phyloP scores from a whole-genome alignment of 1,140 invertebrate genomes.

The Nephila pilipes region DNA sequence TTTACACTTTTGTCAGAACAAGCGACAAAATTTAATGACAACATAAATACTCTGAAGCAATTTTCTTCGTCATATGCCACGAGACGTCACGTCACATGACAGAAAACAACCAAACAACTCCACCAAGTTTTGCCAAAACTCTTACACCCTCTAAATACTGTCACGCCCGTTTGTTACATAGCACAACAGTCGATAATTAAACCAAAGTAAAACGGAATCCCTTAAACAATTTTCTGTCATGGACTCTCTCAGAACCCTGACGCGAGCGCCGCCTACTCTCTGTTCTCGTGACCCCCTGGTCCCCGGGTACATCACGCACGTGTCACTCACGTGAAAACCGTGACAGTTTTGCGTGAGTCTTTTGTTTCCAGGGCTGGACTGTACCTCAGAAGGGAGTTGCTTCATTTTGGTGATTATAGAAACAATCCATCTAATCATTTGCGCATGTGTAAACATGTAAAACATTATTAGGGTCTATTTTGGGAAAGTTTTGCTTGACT shows the following conservation, averaged over 20 bases:
- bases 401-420: background rate
- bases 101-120: background rate
- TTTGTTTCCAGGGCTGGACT: slow-evolving; percentile 1
- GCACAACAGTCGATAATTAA: slow-evolving; percentile 3
- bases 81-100: background rate
- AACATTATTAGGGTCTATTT: background rate
- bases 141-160: background rate
- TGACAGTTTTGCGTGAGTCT: slow-evolving; percentile 29
- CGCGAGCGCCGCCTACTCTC: slow-evolving; percentile 34
- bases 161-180: background rate
- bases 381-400: background rate
- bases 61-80: background rate
- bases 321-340: slow-evolving; percentile 23
- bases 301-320: background rate
- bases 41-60: background rate
- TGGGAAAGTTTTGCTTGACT: background rate
- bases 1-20: background rate
- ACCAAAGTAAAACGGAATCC: background rate
- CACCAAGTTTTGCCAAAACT: background rate
- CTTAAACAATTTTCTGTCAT: slow-evolving; percentile 30
- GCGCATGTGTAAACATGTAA: slow-evolving; percentile 24
- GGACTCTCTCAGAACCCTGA: slow-evolving; percentile 1
- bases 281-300: slow-evolving; percentile 18
- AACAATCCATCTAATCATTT: slow-evolving; percentile 9
- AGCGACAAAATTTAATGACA: background rate